Evolutionary conservation across 2,888 invertebrate species (phyloP).

Genomic region (Apotomis betuletana): DNA sequence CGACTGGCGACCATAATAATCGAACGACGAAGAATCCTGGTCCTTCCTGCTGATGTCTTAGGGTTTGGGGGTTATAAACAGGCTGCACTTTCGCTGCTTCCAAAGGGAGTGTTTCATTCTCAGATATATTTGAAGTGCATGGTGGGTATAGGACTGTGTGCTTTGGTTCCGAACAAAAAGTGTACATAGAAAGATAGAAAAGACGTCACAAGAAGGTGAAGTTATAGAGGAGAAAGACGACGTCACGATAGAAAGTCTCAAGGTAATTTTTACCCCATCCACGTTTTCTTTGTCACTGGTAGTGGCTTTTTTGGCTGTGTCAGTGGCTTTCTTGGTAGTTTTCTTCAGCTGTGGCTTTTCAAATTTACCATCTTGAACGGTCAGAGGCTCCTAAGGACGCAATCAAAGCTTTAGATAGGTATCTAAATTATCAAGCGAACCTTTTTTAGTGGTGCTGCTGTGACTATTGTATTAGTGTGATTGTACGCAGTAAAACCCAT

Average conservation of each 20-base stretch:
- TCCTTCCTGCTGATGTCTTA: background rate
- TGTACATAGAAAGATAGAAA: conserved; percentile 36
- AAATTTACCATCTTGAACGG: conserved; percentile 77
- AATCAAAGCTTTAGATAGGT: conserved; percentile 63
- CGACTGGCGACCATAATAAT: conserved; percentile 59
- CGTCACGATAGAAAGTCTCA: conserved; percentile 51
- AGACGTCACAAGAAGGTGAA: conserved; percentile 31
- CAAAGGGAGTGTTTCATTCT: conserved; percentile 29
- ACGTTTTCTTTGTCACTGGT: conserved; percentile 56
- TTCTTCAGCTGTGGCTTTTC: conserved; percentile 79
- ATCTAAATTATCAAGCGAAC: conserved; percentile 55
- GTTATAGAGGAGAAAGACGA: conserved; percentile 53
- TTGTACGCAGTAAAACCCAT: conserved; percentile 56
- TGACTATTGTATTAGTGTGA: conserved; percentile 61
- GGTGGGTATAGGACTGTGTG: conserved; percentile 47
- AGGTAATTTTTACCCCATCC: conserved; percentile 68
- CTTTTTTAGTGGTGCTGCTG: conserved; percentile 58
- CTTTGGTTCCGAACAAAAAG: conserved; percentile 48
- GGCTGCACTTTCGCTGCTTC: conserved; percentile 1
- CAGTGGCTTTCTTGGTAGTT: conserved; percentile 71
- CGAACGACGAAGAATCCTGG: conserved; percentile 8
- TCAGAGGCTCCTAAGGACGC: conserved; percentile 76
- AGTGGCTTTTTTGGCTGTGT: conserved; percentile 69
- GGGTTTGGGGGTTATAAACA: background rate
- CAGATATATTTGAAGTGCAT: conserved; percentile 41